A percentile compares a stretch with the other conserved stretches of the same genome.
These are phyloP conservation scores for Leptothorax acervorum DNA, from an alignment of 2,888 invertebrate species.

Conservation along the genomic window DNA sequence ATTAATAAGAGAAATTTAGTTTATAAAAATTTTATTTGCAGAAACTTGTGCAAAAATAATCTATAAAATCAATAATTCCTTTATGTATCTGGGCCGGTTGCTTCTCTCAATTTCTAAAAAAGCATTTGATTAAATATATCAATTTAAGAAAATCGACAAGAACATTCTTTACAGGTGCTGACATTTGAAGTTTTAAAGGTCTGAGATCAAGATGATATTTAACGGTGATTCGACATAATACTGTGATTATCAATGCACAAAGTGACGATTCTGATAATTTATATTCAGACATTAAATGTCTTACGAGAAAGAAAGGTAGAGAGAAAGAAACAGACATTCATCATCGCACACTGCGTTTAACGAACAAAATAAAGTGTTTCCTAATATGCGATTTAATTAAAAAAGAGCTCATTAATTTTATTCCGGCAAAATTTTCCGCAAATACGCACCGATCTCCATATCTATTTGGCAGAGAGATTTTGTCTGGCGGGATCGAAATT, in stretches of 20 bases:
- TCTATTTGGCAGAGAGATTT: background rate
- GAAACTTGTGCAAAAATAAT: background rate
- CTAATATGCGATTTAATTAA: background rate
- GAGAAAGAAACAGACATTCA: background rate
- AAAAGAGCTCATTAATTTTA: background rate
- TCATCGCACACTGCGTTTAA: background rate
- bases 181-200: slow-evolving; percentile 35
- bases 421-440: background rate
- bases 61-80: background rate
- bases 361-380: background rate
- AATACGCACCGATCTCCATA: background rate
- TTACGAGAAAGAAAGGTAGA: background rate
- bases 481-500: background rate
- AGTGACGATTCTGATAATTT: slow-evolving; percentile 27
- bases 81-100: background rate
- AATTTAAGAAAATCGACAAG: slow-evolving; percentile 20
- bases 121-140: background rate
- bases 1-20: background rate
- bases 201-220: slow-evolving; percentile 45
- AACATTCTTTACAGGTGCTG: background rate
- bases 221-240: slow-evolving; percentile 12
- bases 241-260: slow-evolving; percentile 6
- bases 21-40: background rate
- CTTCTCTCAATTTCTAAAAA: background rate
- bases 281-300: slow-evolving; percentile 15